These are phyloP conservation scores for Luperina nickerlii DNA, from an alignment of 2,888 invertebrate genomes.

Conservation along the genomic window DNA sequence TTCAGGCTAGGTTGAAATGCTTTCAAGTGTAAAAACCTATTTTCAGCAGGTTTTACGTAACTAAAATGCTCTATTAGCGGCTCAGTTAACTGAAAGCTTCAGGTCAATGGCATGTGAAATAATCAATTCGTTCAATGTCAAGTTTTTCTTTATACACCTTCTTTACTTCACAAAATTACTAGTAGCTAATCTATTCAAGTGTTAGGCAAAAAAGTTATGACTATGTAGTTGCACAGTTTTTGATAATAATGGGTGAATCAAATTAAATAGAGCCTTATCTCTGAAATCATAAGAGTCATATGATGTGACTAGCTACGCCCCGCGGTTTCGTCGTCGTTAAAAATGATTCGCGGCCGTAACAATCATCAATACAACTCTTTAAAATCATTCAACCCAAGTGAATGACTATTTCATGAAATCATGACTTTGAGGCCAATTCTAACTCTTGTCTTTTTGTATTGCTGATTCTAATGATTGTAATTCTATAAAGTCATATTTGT, in stretches of 20 bases:
- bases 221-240: not conserved
- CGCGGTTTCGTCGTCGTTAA: too few species aligned
- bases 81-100: conserved; percentile 25
- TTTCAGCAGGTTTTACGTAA: conserved; percentile 13
- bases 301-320: too few species aligned
- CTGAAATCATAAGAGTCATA: not conserved
- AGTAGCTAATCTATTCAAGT: too few species aligned
- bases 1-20: not conserved
- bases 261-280: not conserved
- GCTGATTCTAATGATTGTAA: too few species aligned
- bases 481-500: too few species aligned
- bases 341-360: too few species aligned
- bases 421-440: too few species aligned
- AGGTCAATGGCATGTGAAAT: conserved; percentile 30
- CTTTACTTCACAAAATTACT: not conserved
- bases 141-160: conserved; percentile 6
- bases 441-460: too few species aligned
- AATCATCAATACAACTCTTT: too few species aligned
- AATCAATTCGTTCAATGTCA: conserved; percentile 43
- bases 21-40: conserved; percentile 11
- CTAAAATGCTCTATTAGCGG: not conserved
- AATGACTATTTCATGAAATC: too few species aligned
- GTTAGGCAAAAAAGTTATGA: not conserved
- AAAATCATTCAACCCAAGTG: too few species aligned
- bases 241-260: not conserved